Conservation (phyloP, 1,140 invertebrate species). For the Coelopa frigida region DNA sequence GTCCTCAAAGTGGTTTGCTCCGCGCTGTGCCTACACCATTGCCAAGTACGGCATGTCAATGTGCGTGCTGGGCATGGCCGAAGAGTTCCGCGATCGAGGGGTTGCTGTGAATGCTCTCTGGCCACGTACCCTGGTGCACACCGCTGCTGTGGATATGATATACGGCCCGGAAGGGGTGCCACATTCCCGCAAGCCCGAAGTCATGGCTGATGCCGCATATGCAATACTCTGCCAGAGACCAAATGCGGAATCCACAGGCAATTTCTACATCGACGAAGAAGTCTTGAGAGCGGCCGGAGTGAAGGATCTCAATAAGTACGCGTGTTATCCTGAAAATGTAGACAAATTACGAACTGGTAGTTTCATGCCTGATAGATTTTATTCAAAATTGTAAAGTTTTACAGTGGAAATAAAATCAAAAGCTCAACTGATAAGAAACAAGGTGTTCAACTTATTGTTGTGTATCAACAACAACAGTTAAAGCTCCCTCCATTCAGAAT, state of each 20-base stretch:
- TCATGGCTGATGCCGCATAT: slow-evolving; percentile 94
- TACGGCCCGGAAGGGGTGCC: slow-evolving; percentile 54
- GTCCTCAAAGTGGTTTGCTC: slow-evolving; percentile 80
- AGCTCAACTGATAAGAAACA: too few species aligned
- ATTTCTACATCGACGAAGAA: slow-evolving; percentile 93
- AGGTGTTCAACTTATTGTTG: too few species aligned
- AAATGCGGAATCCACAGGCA: slow-evolving; percentile 64
- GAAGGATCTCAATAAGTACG: slow-evolving; percentile 79
- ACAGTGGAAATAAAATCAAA: too few species aligned
- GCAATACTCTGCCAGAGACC: slow-evolving; percentile 71
- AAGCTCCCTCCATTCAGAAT: too few species aligned
- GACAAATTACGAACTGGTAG: slow-evolving; percentile 63
- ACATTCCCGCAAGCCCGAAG: slow-evolving; percentile 75
- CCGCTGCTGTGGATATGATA: slow-evolving; percentile 93
- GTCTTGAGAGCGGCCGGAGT: slow-evolving; percentile 73
- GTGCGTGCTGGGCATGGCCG: slow-evolving; percentile 93
- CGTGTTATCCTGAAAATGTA: slow-evolving; percentile 64
- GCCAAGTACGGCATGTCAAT: slow-evolving; percentile 98
- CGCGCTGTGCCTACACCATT: slow-evolving; percentile 93
- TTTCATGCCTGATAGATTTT: too few species aligned
- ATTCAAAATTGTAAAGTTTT: slow-evolving; percentile 9
- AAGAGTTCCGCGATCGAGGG: slow-evolving; percentile 73
- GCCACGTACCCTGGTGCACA: slow-evolving; percentile 87
- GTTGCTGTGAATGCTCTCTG: slow-evolving; percentile 94
- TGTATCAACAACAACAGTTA: too few species aligned